Percentiles rank a stretch among this genome's conserved stretches.
phyloP scores from a whole-genome alignment of 1,140 invertebrate species.

The Cylas formicarius region DNA sequence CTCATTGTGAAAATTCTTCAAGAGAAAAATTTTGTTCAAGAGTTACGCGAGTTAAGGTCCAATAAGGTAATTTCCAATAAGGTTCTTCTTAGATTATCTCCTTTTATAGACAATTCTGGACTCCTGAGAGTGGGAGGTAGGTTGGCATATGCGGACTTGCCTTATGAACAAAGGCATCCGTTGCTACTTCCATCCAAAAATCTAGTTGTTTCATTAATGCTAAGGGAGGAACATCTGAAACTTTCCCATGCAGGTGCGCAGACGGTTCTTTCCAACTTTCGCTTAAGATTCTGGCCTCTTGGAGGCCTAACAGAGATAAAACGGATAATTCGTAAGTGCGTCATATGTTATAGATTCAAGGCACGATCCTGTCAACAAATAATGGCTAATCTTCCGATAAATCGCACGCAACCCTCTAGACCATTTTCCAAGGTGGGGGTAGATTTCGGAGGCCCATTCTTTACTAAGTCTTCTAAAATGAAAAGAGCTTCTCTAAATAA shows the following conservation, averaged over 20 bases:
- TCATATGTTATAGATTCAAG: slow-evolving; percentile 3
- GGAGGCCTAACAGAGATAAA: not conserved
- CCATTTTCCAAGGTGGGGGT: slow-evolving; percentile 28
- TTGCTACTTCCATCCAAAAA: slow-evolving; percentile 12
- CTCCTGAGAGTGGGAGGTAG: slow-evolving; percentile 31
- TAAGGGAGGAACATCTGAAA: slow-evolving; percentile 1
- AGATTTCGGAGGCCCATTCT: slow-evolving; percentile 31
- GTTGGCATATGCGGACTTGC: slow-evolving; percentile 21
- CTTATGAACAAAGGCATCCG: slow-evolving; percentile 17
- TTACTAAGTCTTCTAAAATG: slow-evolving; percentile 10
- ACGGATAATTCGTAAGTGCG: not conserved
- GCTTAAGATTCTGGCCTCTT: slow-evolving; percentile 1
- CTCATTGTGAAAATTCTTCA: too few relatives aligned
- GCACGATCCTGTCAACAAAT: slow-evolving; percentile 3
- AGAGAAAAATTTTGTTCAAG: too few relatives aligned
- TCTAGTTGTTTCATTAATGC: not conserved
- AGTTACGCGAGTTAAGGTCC: too few relatives aligned
- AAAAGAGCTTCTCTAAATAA: slow-evolving; percentile 5
- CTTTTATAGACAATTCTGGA: slow-evolving; percentile 19
- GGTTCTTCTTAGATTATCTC: slow-evolving; percentile 2
- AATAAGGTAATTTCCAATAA: too few relatives aligned
- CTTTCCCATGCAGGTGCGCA: too few relatives aligned
- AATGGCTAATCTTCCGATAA: slow-evolving; percentile 21
- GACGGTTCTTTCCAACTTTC: slow-evolving; percentile 1
- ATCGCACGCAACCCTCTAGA: slow-evolving; percentile 12